These are phyloP conservation scores for Antidorcas marsupialis DNA, from an alignment of 2,113 vertebrate genomes.

Conservation along the genomic window DNA sequence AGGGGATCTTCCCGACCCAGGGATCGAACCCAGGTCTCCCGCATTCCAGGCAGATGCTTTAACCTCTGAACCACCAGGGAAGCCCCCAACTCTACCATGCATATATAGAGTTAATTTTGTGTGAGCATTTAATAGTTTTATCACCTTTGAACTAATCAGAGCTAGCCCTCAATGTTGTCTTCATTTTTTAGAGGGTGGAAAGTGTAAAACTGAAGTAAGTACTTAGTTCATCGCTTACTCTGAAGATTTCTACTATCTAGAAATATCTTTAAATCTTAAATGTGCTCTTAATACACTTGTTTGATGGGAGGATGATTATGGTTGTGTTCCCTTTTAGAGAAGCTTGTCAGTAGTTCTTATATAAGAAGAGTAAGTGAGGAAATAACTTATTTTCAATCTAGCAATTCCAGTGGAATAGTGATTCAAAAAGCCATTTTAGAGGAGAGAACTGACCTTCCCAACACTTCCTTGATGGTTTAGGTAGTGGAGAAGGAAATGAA, in stretches of 20 bases:
- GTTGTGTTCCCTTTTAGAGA: not conserved
- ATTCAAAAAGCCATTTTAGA: not conserved
- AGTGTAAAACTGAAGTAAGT: constrained; percentile 22
- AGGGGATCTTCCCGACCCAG: too few species aligned
- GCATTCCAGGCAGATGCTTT: too few species aligned
- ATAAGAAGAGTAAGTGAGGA: not conserved
- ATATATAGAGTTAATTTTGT: not conserved
- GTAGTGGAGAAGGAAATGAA: not conserved
- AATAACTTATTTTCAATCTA: not conserved
- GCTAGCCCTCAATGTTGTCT: not conserved
- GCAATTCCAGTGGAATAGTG: not conserved
- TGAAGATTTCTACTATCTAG: constrained; percentile 11
- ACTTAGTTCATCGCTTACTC: not conserved
- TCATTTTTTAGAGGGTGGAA: constrained; percentile 20
- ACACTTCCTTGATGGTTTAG: not conserved
- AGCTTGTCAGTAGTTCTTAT: constrained; percentile 19
- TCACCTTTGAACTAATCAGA: constrained; percentile 16
- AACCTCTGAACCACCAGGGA: too few species aligned
- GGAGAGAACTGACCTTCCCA: not conserved
- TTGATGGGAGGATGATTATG: constrained; percentile 15
- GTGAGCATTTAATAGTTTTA: not conserved
- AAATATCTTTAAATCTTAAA: constrained; percentile 44
- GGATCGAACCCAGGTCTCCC: accelerated
- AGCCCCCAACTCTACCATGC: not conserved
- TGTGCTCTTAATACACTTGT: not conserved